These are phyloP conservation scores for Tenthredo livida DNA, from an alignment of 2,888 invertebrate genomes.

Conservation along the genomic window DNA sequence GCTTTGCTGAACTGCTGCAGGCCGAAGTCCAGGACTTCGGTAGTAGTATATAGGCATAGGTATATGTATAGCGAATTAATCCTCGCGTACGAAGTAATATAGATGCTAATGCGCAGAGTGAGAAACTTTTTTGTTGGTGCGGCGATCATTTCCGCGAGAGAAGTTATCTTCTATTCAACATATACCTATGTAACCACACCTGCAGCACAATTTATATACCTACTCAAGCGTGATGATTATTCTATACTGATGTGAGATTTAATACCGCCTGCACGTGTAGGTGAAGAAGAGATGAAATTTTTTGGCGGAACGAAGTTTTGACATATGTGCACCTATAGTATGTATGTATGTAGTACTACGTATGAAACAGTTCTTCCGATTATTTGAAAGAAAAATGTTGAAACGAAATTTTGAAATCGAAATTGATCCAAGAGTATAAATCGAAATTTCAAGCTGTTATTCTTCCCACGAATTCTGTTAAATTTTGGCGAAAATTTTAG, in stretches of 20 bases:
- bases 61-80: background rate
- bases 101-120: background rate
- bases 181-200: background rate
- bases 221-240: background rate
- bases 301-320: background rate
- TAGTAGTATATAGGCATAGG: background rate
- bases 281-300: background rate
- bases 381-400: background rate
- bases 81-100: conserved; percentile 12
- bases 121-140: conserved; percentile 8
- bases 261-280: background rate
- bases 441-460: background rate
- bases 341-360: background rate
- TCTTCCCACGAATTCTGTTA: no score
- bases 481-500: background rate
- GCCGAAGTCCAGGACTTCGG: background rate
- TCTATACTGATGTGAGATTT: background rate
- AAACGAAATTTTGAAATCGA: background rate
- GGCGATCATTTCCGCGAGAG: background rate
- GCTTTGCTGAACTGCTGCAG: background rate
- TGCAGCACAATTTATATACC: background rate
- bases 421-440: background rate
- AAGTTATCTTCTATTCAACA: background rate
- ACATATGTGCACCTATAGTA: no score
- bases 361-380: background rate